phyloP scores from a whole-genome alignment of 1,140 invertebrate species.

The Platorchestia sp. region DNA sequence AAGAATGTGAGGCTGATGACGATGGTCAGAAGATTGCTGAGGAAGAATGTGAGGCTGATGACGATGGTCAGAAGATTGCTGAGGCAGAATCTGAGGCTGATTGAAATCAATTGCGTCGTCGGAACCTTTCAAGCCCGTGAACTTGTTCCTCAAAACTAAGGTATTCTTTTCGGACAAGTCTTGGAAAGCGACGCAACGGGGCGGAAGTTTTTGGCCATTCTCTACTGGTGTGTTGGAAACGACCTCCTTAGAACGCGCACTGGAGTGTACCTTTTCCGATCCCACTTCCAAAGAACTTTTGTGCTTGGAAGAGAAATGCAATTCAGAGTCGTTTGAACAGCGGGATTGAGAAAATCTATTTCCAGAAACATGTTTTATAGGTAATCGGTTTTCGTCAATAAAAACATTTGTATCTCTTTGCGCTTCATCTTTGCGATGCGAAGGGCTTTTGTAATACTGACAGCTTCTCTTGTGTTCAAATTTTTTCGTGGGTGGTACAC shows the following conservation, averaged over 20 bases:
- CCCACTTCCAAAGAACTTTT: not conserved
- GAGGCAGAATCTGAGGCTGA: not conserved
- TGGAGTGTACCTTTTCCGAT: not conserved
- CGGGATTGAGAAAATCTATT: not conserved
- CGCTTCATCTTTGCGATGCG: not conserved
- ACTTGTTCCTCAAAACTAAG: not conserved
- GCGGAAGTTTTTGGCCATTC: not conserved
- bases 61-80: not conserved
- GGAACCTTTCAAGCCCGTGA: not conserved
- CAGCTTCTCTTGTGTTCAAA: slow-evolving; percentile 27
- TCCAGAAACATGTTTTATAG: not conserved
- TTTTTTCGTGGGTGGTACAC: not conserved
- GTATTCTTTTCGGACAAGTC: not conserved
- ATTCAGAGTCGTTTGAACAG: not conserved
- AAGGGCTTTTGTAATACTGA: not conserved
- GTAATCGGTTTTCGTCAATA: not conserved
- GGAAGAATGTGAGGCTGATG: too few relatives aligned
- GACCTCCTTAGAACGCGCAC: not conserved
- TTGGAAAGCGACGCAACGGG: not conserved
- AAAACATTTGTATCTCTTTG: not conserved
- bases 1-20: not conserved
- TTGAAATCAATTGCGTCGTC: not conserved
- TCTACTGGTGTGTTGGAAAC: not conserved
- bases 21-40: too few relatives aligned
- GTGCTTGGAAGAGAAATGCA: not conserved